phyloP scores from a whole-genome alignment of 2,888 invertebrate species.

The Tortricodes alternella region DNA sequence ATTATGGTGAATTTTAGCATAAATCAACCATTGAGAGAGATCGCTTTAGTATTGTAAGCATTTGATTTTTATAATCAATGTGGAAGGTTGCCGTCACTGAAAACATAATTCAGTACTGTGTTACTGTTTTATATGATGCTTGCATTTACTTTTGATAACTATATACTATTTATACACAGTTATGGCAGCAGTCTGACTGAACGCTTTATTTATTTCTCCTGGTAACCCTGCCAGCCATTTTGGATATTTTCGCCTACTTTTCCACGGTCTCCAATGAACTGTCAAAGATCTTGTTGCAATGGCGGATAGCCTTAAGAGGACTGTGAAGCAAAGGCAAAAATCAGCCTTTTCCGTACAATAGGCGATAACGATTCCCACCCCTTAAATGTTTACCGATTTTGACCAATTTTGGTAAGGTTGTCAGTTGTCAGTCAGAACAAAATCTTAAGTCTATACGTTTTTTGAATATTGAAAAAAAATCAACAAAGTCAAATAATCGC shows the following conservation, averaged over 20 bases:
- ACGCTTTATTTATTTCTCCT: slow-evolving; percentile 54
- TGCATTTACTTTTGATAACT: slow-evolving; percentile 67
- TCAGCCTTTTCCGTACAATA: too few species aligned
- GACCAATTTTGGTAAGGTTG: too few species aligned
- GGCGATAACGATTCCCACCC: too few species aligned
- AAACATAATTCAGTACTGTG: slow-evolving; percentile 33
- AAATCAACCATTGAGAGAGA: slow-evolving; percentile 72
- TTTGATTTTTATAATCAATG: slow-evolving; percentile 54
- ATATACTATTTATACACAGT: slow-evolving; percentile 51
- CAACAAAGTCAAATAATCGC: too few species aligned
- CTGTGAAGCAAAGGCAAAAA: too few species aligned
- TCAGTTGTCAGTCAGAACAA: too few species aligned
- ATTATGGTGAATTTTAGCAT: slow-evolving; percentile 47
- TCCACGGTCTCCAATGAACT: too few species aligned
- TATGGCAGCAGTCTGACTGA: slow-evolving; percentile 42
- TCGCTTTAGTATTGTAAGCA: slow-evolving; percentile 68
- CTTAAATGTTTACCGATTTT: too few species aligned
- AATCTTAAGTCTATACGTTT: too few species aligned
- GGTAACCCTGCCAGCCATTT: slow-evolving; percentile 66
- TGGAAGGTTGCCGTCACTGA: slow-evolving; percentile 60
- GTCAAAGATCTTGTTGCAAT: too few species aligned
- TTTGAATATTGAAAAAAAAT: too few species aligned
- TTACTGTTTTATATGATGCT: slow-evolving; percentile 47
- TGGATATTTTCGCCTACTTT: slow-evolving; percentile 75
- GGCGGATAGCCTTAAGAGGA: too few species aligned